phyloP scores from a whole-genome alignment of 2,797 vertebrate species.

The Enteromius afrohamiltoni region DNA sequence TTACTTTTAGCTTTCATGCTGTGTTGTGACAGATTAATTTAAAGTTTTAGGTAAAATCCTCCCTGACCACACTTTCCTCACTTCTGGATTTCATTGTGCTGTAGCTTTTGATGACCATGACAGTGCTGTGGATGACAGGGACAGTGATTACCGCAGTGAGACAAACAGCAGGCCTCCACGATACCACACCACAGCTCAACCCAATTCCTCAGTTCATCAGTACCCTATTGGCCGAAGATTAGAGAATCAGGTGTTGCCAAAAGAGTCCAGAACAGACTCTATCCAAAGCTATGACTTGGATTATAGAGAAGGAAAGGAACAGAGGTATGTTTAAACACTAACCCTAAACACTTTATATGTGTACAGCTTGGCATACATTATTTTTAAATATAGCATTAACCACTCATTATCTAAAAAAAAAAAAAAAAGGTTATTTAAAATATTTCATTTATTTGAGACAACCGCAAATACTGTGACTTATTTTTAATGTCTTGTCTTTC shows the following conservation, averaged over 20 bases:
- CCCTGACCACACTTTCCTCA: constrained; percentile 7
- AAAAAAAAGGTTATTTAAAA: background rate
- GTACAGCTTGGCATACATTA: background rate
- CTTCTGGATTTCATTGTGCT: constrained; percentile 44
- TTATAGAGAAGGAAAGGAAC: constrained; percentile 76
- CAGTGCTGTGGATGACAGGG: constrained; percentile 87
- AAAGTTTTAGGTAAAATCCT: background rate
- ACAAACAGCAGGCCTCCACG: constrained; percentile 86
- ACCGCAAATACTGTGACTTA: background rate
- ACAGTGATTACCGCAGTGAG: constrained; percentile 95
- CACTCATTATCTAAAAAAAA: background rate
- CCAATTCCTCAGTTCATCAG: constrained; percentile 91
- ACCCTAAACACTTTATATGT: background rate
- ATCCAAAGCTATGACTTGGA: constrained; percentile 84
- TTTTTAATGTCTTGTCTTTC: constrained; percentile 1
- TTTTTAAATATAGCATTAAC: background rate
- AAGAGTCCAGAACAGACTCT: constrained; percentile 79
- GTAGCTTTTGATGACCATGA: constrained; percentile 91
- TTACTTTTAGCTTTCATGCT: background rate
- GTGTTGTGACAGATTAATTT: background rate
- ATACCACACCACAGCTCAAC: constrained; percentile 87
- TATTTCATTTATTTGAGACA: background rate
- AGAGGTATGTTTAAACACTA: constrained; percentile 77
- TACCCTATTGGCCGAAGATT: constrained; percentile 81
- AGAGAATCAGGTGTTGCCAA: constrained; percentile 76